Conservation (phyloP, 2,113 vertebrate genomes). For the Epinephelus fuscoguttatus region DNA sequence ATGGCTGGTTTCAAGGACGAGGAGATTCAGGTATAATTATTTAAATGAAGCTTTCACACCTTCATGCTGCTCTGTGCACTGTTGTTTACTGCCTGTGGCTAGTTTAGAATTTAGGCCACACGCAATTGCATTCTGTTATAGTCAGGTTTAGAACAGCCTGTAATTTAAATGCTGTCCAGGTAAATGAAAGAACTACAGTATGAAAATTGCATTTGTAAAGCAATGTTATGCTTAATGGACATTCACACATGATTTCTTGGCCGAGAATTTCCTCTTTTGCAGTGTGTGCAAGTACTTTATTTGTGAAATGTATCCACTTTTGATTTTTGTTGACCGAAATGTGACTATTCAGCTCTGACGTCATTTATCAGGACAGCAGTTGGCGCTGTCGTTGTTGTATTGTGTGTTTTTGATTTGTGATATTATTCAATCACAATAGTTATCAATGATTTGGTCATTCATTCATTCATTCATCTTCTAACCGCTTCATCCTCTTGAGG, state of each 20-base stretch:
- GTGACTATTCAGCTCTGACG: too few relatives aligned
- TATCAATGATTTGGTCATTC: background rate
- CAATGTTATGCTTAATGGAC: background rate
- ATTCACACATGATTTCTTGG: background rate
- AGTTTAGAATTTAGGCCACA: background rate
- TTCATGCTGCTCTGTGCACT: background rate
- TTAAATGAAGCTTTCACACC: background rate
- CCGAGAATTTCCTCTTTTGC: background rate
- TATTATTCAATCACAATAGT: background rate
- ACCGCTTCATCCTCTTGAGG: too few relatives aligned
- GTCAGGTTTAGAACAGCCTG: background rate
- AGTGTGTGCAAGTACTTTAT: too few relatives aligned
- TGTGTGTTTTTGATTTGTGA: background rate
- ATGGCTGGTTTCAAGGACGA: background rate
- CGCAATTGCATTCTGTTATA: background rate
- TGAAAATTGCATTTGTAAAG: background rate
- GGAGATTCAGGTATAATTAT: background rate
- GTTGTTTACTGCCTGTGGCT: background rate
- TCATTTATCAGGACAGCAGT: background rate
- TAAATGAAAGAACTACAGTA: too few relatives aligned
- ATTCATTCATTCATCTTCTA: too few relatives aligned
- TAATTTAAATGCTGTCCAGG: too few relatives aligned
- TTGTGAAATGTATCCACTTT: too few relatives aligned
- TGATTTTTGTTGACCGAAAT: too few relatives aligned
- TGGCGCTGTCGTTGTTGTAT: background rate